Conservation (phyloP, 2,888 invertebrate genomes). For the Rhagonycha lutea region DNA sequence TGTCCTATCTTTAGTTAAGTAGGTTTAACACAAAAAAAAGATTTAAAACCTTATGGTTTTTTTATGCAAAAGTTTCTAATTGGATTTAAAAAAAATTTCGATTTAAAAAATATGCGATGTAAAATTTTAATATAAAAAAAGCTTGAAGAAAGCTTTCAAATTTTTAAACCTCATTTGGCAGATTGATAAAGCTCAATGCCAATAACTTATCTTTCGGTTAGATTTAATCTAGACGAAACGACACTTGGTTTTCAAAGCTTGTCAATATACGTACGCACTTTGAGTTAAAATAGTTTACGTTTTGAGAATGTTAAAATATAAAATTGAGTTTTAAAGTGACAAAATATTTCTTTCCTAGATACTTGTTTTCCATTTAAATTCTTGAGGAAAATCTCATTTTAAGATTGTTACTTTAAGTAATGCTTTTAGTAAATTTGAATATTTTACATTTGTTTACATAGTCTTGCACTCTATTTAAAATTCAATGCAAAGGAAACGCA, state of each 20-base stretch:
- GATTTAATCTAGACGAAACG: not conserved
- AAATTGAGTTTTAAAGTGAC: not conserved
- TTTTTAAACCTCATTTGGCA: not conserved
- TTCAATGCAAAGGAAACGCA: not conserved
- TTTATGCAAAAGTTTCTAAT: no score
- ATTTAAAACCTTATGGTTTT: no score
- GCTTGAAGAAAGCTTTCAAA: not conserved
- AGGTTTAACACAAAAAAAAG: no score
- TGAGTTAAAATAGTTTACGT: not conserved
- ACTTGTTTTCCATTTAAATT: not conserved
- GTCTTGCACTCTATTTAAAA: not conserved
- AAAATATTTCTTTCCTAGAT: not conserved
- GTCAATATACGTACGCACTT: not conserved
- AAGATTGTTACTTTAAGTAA: not conserved
- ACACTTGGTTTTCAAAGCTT: not conserved
- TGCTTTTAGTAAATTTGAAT: conserved; percentile 2
- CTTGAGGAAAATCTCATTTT: not conserved
- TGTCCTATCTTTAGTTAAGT: no score
- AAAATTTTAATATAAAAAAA: not conserved
- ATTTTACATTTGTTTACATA: conserved; percentile 1
- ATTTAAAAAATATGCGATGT: not conserved
- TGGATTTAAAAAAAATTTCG: not conserved
- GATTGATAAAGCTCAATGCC: not conserved
- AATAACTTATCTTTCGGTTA: not conserved
- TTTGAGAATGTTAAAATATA: not conserved